Conservation (phyloP, 2,113 vertebrate genomes). For the Hemichromis elongatus region DNA sequence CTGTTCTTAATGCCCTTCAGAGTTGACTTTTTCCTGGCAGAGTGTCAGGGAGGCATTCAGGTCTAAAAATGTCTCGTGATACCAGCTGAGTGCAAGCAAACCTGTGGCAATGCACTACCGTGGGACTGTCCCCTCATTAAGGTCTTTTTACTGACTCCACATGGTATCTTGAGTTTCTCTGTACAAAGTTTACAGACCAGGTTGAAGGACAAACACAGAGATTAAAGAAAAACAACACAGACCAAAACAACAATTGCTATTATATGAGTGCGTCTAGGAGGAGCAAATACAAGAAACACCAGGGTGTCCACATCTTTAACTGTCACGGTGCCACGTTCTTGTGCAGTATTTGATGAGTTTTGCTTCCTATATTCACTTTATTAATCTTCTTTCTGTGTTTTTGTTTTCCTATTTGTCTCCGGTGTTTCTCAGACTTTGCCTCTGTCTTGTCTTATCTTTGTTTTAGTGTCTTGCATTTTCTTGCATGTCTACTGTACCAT, state of each 20-base stretch:
- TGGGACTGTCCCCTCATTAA: neutral
- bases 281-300: neutral
- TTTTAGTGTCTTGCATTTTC: neutral
- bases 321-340: neutral
- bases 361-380: neutral
- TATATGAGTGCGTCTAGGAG: neutral
- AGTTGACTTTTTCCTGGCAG: neutral
- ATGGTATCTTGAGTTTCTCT: neutral
- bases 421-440: neutral
- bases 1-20: neutral
- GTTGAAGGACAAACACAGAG: neutral
- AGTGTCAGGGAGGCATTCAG: neutral
- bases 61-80: slow-evolving; percentile 29
- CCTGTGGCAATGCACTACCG: neutral
- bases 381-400: neutral
- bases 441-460: neutral
- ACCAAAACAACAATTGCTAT: neutral
- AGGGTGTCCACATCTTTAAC: neutral
- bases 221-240: neutral
- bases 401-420: neutral
- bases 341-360: neutral
- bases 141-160: neutral
- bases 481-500: neutral
- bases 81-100: neutral
- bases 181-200: slow-evolving; percentile 19